These are phyloP conservation scores for Patella depressa DNA, from an alignment of 2,888 invertebrate genomes.

Conservation along the genomic window DNA sequence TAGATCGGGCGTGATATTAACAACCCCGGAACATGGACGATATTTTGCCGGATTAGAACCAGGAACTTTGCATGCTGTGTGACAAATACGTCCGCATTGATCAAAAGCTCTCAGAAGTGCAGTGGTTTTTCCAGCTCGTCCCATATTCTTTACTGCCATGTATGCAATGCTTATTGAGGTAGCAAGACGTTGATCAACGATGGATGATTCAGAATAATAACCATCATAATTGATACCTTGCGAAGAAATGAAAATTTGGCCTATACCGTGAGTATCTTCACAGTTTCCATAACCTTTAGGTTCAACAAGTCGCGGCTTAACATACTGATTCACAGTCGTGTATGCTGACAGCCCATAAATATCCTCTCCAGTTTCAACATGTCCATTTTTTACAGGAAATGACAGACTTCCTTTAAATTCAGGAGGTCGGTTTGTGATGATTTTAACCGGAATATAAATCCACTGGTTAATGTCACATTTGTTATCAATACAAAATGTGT, in stretches of 20 bases:
- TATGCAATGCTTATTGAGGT: conserved; percentile 55
- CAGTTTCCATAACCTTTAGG: conserved; percentile 38
- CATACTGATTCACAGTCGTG: conserved; percentile 35
- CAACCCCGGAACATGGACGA: conserved; percentile 53
- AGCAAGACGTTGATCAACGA: conserved; percentile 56
- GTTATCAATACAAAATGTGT: conserved; percentile 56
- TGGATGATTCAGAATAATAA: conserved; percentile 56
- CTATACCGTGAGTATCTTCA: conserved; percentile 38
- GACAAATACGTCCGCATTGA: conserved; percentile 59
- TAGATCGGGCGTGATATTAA: conserved; percentile 41
- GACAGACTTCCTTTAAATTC: conserved; percentile 47
- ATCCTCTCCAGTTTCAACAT: conserved; percentile 42
- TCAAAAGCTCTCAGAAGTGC: conserved; percentile 56
- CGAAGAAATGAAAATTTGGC: conserved; percentile 54
- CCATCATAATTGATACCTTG: conserved; percentile 61
- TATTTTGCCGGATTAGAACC: conserved; percentile 34
- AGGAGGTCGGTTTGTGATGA: conserved; percentile 56
- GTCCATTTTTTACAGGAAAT: conserved; percentile 51
- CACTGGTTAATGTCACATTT: conserved; percentile 54
- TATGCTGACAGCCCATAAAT: conserved; percentile 51
- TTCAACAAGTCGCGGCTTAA: conserved; percentile 33
- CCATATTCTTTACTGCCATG: conserved; percentile 56
- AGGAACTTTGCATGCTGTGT: conserved; percentile 54
- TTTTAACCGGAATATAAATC: conserved; percentile 59
- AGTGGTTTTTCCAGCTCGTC: conserved; percentile 36